Evolutionary conservation across 2,888 invertebrate species (phyloP), one percentile per base, ranked within the genome.

Genomic region (Campoplex capitator): DNA sequence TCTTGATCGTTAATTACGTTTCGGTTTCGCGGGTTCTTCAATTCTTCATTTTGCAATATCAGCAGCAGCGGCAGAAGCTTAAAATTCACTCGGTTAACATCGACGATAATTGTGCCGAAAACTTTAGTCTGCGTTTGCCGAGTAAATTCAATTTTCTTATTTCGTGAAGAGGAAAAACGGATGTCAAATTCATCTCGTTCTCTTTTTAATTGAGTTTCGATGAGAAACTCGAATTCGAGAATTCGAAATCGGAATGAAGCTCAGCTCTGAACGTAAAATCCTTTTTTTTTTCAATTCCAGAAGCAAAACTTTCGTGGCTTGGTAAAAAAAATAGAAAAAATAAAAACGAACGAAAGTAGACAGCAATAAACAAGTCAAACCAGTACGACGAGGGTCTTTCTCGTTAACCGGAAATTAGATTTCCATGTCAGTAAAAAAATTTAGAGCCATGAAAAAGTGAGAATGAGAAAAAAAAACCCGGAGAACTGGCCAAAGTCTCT

Each of bases 341-440:
- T 16, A n/a, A 13, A 56, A 42, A 58, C n/a, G 32, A 48, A 67
- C 48, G 4, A 45, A 45, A 48, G 71, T n/a, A 56, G 32, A 56
- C 28, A 73, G 54, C 48, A 38, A 58, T 76, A 38, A 68, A 56
- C 32, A 58, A 85, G 54, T 9, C 62, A 73, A 81, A 77, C 11
- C 11, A 13, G 45, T 18, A 45, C 16, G 77, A 83, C 38, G 67
- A 54, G 70, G n/a, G 73, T 67, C 48, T 23, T 73, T 82, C 56
- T 73, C 73, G 35, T 73, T 58, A 28, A n/a, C 67, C 67, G 81
- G 73, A 85, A 85, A 85, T 82, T 67, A 77, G 65, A 85, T 81
- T 78, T 51, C 45, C 70, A 48, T 71, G 32, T 58, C 32, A 23
- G 68, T 38, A 23, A 35, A 28, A 42, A n/a, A 18, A 65, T 54